These are phyloP conservation scores for Urocyon cinereoargenteus DNA, from an alignment of 2,797 vertebrate genomes.

Conservation along the genomic window DNA sequence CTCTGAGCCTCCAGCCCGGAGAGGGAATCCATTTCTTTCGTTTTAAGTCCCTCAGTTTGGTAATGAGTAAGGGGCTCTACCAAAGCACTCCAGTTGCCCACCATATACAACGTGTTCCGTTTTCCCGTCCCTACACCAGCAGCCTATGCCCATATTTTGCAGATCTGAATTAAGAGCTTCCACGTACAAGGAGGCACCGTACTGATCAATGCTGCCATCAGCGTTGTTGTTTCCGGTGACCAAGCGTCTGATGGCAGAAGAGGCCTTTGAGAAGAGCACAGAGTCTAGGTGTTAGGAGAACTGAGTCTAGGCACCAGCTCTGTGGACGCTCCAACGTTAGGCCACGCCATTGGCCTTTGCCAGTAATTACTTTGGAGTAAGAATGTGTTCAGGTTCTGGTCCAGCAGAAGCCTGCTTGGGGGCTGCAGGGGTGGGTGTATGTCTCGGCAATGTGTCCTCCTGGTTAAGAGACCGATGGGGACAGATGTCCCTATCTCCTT, in stretches of 20 bases:
- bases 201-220: no score
- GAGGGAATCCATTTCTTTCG: no score
- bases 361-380: neutral
- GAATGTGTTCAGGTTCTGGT: neutral
- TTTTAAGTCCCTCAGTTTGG: neutral
- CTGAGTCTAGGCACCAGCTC: neutral
- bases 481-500: neutral
- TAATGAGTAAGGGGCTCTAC: neutral
- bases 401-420: neutral
- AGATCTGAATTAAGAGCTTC: neutral
- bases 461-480: neutral
- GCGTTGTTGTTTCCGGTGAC: neutral
- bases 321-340: neutral
- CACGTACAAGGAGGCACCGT: neutral
- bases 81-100: neutral
- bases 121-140: neutral
- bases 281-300: neutral
- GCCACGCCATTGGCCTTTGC: neutral
- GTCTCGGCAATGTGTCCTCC: neutral
- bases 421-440: neutral
- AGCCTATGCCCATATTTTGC: neutral
- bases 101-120: accelerated
- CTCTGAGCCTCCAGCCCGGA: neutral
- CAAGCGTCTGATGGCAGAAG: neutral
- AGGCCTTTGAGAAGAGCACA: neutral